Percentiles rank a stretch among this genome's conserved stretches.
phyloP scores from a whole-genome alignment of 1,140 invertebrate species.

The Drosophila ananassae region DNA sequence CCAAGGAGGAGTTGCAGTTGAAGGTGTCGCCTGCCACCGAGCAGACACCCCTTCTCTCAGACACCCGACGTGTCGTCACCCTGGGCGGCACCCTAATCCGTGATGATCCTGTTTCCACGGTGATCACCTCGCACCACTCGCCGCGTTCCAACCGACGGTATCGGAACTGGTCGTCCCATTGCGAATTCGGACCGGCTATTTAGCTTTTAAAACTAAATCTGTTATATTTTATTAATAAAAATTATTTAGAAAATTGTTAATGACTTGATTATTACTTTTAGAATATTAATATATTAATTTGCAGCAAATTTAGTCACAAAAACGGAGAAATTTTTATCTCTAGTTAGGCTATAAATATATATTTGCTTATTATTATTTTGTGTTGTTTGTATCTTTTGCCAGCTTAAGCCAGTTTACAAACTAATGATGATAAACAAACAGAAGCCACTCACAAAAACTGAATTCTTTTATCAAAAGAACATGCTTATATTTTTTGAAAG shows the following conservation, averaged over 20 bases:
- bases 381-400: conserved; percentile 1
- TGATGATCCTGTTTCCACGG: too few relatives aligned
- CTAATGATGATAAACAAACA: conserved; percentile 31
- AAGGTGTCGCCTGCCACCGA: not conserved
- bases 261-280: too few relatives aligned
- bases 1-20: conserved; percentile 4
- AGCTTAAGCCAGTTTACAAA: conserved; percentile 13
- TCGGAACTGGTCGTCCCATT: not conserved
- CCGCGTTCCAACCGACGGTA: conserved; percentile 1
- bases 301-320: too few relatives aligned
- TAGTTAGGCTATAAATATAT: not conserved
- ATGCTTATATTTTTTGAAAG: not conserved
- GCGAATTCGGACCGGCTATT: not conserved
- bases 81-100: too few relatives aligned
- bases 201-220: too few relatives aligned
- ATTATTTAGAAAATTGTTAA: too few relatives aligned
- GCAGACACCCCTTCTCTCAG: not conserved
- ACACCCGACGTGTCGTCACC: conserved; percentile 1
- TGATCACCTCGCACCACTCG: conserved; percentile 1
- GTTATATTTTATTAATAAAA: too few relatives aligned
- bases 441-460: not conserved
- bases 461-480: conserved; percentile 33
- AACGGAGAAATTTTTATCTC: not conserved
- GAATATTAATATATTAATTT: too few relatives aligned
- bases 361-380: conserved; percentile 4